Evolutionary conservation across 2,888 invertebrate species (phyloP), one percentile per base, ranked within the genome.

Genomic region (Ormyrus rosae): DNA sequence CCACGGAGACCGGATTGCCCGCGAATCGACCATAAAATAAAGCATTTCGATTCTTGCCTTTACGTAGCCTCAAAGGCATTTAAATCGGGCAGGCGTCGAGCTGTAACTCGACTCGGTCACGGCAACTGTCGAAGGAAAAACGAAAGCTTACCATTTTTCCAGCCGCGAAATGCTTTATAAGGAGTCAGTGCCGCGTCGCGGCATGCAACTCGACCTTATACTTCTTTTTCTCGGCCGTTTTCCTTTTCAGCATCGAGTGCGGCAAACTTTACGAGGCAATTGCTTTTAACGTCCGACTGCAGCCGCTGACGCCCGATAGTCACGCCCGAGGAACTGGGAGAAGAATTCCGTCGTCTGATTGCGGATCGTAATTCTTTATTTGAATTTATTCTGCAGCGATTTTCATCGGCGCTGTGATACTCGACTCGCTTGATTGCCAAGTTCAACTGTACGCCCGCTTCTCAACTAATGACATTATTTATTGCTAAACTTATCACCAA

Each of bases 11-110:
- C 50, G 34, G 34, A 34, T 2, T 34, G 13, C 34, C n/a, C 50
- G 34, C 69, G 68, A 34, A 76, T 80, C 61, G 10, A 69, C 67
- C 56, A 69, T 73, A 77, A 77, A 77, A 77, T 77, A 81, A 81
- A 81, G 58, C 51, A 63, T 19, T 69, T 58, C 6, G 67, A 80
- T 67, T 71, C 56, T 50, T n/a, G 58, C 50, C 63, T 61, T 69
- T 61, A n/a, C 60, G 61, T 11, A 8, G 9, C 46, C 34, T 73
- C 64, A 73, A 70, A 78, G 67, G 50, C 68, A 75, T 75, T 80
- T 80, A 75, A 75, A 75, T 80, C 50, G 53, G 55, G 63, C 13
- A 55, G 68, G 68, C 68, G 73, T 50, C 51, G 50, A 65, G n/a
- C 63, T 61, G 65, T 53, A 56, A 50, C 51, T 60, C 53, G 46